Percentiles rank a stretch among this genome's conserved stretches.
These are phyloP conservation scores for Aleiodes sp. DNA, from an alignment of 1,140 invertebrate species.

Conservation along the genomic window DNA sequence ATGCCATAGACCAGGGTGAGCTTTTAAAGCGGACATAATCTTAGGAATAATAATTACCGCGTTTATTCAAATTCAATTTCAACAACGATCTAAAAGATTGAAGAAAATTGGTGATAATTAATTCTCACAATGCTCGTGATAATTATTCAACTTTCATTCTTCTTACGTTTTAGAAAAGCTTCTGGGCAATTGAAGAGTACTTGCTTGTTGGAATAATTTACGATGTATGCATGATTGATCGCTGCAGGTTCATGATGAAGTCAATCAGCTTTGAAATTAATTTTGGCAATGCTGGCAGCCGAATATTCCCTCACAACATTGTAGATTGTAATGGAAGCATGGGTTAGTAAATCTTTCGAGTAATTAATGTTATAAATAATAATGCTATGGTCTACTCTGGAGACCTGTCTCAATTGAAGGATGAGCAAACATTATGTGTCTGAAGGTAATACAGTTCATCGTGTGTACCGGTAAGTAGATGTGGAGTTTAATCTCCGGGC, in stretches of 20 bases:
- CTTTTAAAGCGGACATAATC: not conserved
- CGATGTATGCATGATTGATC: constrained; percentile 59
- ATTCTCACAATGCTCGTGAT: not conserved
- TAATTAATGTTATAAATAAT: too few species aligned
- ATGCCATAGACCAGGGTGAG: not conserved
- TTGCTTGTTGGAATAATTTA: constrained; percentile 55
- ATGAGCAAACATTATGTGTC: not conserved
- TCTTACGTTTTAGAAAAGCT: constrained; percentile 43
- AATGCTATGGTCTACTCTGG: too few species aligned
- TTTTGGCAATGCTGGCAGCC: constrained; percentile 59
- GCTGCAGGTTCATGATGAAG: constrained; percentile 52
- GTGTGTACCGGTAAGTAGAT: constrained; percentile 19
- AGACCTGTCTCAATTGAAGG: not conserved
- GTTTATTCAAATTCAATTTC: not conserved
- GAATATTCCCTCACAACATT: constrained; percentile 43
- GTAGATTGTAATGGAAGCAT: constrained; percentile 33
- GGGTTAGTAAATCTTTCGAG: too few species aligned
- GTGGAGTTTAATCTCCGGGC: not conserved
- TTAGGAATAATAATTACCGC: not conserved
- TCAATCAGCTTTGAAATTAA: constrained; percentile 59
- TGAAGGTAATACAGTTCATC: not conserved
- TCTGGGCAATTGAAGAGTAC: constrained; percentile 60
- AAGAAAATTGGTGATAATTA: not conserved
- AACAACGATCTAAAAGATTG: not conserved
- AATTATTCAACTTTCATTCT: not conserved